Percentiles rank a stretch among this genome's conserved stretches.
Evolutionary conservation across 2,888 invertebrate species (phyloP).

Genomic region (Saturnia pavonia): DNA sequence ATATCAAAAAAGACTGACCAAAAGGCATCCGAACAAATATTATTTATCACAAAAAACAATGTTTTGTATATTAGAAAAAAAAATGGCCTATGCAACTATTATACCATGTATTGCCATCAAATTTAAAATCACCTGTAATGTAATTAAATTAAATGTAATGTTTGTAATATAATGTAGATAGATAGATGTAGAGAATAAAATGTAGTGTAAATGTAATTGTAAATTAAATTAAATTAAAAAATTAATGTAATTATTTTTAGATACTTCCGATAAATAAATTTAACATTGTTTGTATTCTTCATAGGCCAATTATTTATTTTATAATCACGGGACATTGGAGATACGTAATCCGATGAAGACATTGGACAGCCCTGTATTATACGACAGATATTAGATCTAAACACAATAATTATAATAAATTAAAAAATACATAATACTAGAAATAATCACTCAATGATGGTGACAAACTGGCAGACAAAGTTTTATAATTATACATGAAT

Average conservation of each 20-base stretch:
- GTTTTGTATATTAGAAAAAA: neutral
- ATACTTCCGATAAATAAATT: neutral
- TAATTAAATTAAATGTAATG: too few species aligned
- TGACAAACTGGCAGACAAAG: neutral
- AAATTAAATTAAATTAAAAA: too few species aligned
- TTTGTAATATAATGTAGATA: too few species aligned
- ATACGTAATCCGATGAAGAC: neutral
- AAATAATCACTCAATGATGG: neutral
- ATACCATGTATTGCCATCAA: neutral
- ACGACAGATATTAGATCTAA: neutral
- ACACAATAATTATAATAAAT: neutral
- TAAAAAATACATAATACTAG: neutral
- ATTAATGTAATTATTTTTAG: too few species aligned
- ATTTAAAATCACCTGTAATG: too few species aligned
- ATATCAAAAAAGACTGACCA: too few species aligned
- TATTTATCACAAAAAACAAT: neutral
- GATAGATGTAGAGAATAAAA: too few species aligned
- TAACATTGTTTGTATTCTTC: neutral
- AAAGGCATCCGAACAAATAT: neutral
- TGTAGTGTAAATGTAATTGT: too few species aligned
- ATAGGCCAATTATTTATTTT: neutral
- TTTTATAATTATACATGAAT: neutral
- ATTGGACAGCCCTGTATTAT: neutral
- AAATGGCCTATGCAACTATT: neutral
- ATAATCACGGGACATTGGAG: neutral